A percentile compares a stretch with the other conserved stretches of the same genome.
These are phyloP conservation scores for Drosophila mettleri DNA, from an alignment of 2,888 invertebrate species.

Conservation along the genomic window DNA sequence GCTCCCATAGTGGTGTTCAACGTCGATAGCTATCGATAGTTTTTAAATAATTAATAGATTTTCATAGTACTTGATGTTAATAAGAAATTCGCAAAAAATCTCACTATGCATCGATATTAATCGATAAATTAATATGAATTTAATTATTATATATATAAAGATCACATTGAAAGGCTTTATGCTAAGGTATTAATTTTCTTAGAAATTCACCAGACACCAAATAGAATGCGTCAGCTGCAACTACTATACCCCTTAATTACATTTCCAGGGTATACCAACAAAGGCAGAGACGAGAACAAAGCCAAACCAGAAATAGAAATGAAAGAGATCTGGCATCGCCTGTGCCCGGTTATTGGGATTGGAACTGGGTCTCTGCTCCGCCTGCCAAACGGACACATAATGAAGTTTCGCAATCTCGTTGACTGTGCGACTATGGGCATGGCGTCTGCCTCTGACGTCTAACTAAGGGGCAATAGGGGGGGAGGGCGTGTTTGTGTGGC, in stretches of 20 bases:
- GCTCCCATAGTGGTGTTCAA: no score
- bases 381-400: constrained; percentile 67
- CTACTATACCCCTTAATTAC: neutral
- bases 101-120: no score
- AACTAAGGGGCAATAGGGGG: neutral
- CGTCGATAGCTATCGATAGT: no score
- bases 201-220: no score
- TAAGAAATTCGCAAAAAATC: no score
- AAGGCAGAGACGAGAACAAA: constrained; percentile 58
- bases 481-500: neutral
- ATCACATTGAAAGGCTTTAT: no score
- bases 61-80: no score
- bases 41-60: no score
- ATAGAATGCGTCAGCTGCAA: neutral
- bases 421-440: constrained; percentile 44
- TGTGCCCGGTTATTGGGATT: constrained; percentile 15
- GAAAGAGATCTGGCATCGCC: constrained; percentile 61
- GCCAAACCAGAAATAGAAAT: constrained; percentile 68
- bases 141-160: no score
- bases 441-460: constrained; percentile 51
- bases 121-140: no score
- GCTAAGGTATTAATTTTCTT: neutral
- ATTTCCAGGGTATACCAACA: neutral
- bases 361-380: constrained; percentile 35
- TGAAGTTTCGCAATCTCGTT: constrained; percentile 78